Conservation (phyloP, 2,888 invertebrate species). For the Troides helena region DNA sequence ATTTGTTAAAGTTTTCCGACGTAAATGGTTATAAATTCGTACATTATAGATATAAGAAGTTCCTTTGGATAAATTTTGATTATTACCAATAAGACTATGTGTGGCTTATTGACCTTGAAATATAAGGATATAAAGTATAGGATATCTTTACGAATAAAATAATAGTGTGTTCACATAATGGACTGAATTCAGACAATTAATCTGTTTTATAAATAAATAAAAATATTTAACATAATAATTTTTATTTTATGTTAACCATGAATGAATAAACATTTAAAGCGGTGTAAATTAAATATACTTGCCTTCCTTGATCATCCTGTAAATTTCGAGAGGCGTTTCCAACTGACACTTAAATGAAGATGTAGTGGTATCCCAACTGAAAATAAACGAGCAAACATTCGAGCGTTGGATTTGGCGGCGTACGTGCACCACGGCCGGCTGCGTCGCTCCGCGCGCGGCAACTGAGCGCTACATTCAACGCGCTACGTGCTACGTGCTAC, state of each 20-base stretch:
- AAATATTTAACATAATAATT: not conserved
- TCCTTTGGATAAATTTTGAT: not conserved
- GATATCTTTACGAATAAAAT: not conserved
- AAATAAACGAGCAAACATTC: conserved; percentile 27
- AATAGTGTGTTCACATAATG: not conserved
- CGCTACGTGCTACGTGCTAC: conserved; percentile 52
- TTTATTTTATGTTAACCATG: not conserved
- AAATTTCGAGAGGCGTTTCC: conserved; percentile 34
- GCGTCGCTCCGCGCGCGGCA: conserved; percentile 61
- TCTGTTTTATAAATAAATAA: not conserved
- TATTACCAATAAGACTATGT: not conserved
- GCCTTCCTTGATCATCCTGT: conserved; percentile 28
- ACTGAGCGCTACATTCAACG: conserved; percentile 52
- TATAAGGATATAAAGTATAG: not conserved
- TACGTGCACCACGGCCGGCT: conserved; percentile 60
- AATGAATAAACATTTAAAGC: not conserved
- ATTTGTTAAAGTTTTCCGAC: not conserved
- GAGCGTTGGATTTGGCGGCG: conserved; percentile 27
- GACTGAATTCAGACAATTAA: not conserved
- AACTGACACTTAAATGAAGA: conserved; percentile 46
- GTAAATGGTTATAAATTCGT: not conserved
- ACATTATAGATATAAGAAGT: not conserved
- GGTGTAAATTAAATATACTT: conserved; percentile 26
- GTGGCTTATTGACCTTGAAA: conserved; percentile 1
- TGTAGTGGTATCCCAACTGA: conserved; percentile 28